Evolutionary conservation across 2,888 invertebrate genomes (phyloP).

Genomic region (Prosapia bicincta): DNA sequence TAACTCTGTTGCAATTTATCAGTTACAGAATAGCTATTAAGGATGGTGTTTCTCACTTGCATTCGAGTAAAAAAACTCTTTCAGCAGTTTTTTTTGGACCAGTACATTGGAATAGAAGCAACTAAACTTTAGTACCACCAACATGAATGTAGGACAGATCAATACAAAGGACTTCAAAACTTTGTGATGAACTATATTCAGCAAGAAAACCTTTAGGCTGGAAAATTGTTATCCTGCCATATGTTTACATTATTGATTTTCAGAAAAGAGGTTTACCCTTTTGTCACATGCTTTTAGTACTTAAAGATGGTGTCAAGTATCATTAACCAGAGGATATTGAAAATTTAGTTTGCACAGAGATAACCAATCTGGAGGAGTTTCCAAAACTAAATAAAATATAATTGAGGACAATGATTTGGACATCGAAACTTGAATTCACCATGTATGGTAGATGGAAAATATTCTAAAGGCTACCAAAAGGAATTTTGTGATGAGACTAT

Average conservation of each 20-base stretch:
- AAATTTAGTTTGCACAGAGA: conserved; percentile 14
- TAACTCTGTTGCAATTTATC: too few species aligned
- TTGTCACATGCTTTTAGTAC: too few species aligned
- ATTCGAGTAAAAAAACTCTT: too few species aligned
- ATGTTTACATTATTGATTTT: too few species aligned
- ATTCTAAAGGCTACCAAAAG: conserved; percentile 23
- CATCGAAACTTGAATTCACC: not conserved
- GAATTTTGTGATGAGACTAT: conserved; percentile 12
- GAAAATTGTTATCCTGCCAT: conserved; percentile 16
- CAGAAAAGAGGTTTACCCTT: too few species aligned
- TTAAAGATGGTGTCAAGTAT: too few species aligned
- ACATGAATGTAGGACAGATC: not conserved
- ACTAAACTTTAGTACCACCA: conserved; percentile 2
- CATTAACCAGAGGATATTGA: conserved; percentile 22
- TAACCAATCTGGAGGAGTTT: conserved; percentile 10
- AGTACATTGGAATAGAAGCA: not conserved
- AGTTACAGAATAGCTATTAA: conserved; percentile 21
- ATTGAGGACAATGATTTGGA: conserved; percentile 16
- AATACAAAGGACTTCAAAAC: conserved; percentile 2
- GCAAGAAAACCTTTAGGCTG: not conserved
- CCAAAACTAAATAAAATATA: conserved; percentile 4
- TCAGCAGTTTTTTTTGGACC: not conserved
- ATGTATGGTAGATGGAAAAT: too few species aligned
- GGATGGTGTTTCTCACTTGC: conserved; percentile 10
- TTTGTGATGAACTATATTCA: too few species aligned